Evolutionary conservation across 2,797 vertebrate genomes (phyloP).

Genomic region (Bryconaethiops microstoma): DNA sequence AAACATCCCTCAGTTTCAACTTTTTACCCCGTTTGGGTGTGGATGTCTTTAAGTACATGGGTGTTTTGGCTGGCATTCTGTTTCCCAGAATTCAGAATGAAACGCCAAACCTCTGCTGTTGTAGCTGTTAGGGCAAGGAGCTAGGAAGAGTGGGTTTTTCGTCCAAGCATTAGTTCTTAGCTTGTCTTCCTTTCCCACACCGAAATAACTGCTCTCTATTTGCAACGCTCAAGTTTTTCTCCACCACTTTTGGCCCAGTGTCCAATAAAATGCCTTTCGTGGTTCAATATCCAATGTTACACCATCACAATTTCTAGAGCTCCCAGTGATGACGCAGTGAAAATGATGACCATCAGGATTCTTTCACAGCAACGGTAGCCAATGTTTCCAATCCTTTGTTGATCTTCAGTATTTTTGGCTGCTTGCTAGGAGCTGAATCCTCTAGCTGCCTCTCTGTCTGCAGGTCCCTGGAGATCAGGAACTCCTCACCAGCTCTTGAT

Average conservation of each 20-base stretch:
- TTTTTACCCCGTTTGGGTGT: slow-evolving; percentile 81
- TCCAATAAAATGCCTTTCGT: background rate
- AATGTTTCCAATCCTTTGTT: slow-evolving; percentile 1
- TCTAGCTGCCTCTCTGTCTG: background rate
- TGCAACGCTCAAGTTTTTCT: background rate
- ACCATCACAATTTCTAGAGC: slow-evolving; percentile 12
- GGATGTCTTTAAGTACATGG: slow-evolving; percentile 83
- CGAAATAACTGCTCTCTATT: background rate
- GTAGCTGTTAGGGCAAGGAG: slow-evolving; percentile 20
- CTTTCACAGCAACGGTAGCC: background rate
- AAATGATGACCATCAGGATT: background rate
- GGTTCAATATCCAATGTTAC: slow-evolving; percentile 7
- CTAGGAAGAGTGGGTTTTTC: slow-evolving; percentile 26
- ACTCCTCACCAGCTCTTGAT: slow-evolving; percentile 58
- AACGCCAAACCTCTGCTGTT: slow-evolving; percentile 1
- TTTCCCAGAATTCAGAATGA: slow-evolving; percentile 48
- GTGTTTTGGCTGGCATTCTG: slow-evolving; percentile 84
- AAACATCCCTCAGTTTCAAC: slow-evolving; percentile 78
- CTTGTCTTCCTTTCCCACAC: slow-evolving; percentile 1
- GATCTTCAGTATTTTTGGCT: slow-evolving; percentile 28
- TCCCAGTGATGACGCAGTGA: background rate
- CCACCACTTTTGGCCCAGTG: background rate
- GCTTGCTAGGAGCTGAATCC: slow-evolving; percentile 20
- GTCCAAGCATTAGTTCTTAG: slow-evolving; percentile 41
- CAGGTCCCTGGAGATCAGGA: slow-evolving; percentile 34